Evolutionary conservation across 2,888 invertebrate genomes (phyloP), one percentile per base, ranked within the genome.

Genomic region (Drosophila eohydei): DNA sequence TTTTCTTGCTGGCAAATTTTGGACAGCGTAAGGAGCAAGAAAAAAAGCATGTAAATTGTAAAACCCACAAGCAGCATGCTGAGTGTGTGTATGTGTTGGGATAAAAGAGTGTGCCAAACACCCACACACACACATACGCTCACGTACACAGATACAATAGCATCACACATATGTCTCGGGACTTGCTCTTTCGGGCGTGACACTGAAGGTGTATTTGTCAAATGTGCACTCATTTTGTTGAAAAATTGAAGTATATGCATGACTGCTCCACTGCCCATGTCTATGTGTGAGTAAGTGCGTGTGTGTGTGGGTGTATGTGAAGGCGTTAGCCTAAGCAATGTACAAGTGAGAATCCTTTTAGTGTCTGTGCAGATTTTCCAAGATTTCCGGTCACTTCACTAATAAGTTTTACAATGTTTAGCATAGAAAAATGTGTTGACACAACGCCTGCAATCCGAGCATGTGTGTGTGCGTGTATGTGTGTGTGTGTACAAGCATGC

Each of bases 351-450:
- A 71, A 86, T 78, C 69, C 78, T 70, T 87, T 86, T 83, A 74
- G 71, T 79, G 74, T 83, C 78, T 66, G 74, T 73, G 68, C 69
- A 87, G 80, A 88, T 81, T 79, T 87, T 69, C 81, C 70, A 87
- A 84, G 89, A 89, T 87, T 89, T 89, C 88, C 84, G 89, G 88
- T 87, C 89, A 84, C 87, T 84, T 84, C 84, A 87, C 89, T 83
- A 89, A 84, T 84, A 87, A 89, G 84, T 89, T 84, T 84, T 87
- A 87, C 89, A 84, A 78, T 80, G 83, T 79, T 58, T 68, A 73
- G 72, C 71, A 80, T 60, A 68, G 55, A 75, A 74, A 68, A 67
- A 71, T 71, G 64, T 85, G 86, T 83, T 84, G 80, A 84, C 75
- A 65, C 76, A 83, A 69, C 66, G 68, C 78, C 74, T 58, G 70